phyloP scores from a whole-genome alignment of 2,888 invertebrate genomes.

The Argyra leucocephala region DNA sequence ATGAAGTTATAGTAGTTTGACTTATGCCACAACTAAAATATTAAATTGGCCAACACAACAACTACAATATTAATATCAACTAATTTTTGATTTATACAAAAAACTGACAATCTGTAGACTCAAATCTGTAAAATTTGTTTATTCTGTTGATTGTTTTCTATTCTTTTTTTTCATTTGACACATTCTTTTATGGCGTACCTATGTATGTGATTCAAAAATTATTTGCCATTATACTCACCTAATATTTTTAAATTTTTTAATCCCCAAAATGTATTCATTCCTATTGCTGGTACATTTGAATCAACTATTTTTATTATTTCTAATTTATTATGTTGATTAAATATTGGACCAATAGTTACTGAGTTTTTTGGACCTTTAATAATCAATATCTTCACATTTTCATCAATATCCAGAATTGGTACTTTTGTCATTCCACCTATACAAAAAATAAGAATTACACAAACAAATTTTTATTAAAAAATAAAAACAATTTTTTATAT shows the following conservation, averaged over 20 bases:
- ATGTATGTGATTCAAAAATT: too few relatives aligned
- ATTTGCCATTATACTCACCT: too few relatives aligned
- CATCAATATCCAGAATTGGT: constrained; percentile 56
- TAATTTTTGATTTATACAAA: too few relatives aligned
- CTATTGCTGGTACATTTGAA: constrained; percentile 67
- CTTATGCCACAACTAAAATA: too few relatives aligned
- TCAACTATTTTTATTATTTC: constrained; percentile 63
- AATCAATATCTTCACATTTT: constrained; percentile 54
- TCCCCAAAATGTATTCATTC: constrained; percentile 73
- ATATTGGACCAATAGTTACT: constrained; percentile 63
- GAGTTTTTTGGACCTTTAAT: constrained; percentile 59
- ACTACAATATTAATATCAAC: too few relatives aligned
- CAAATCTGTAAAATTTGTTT: too few relatives aligned
- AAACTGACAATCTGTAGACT: too few relatives aligned
- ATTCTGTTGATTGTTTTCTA: too few relatives aligned
- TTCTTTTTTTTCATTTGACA: too few relatives aligned
- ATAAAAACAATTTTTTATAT: constrained; percentile 17
- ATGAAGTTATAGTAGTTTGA: too few relatives aligned
- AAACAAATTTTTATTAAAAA: constrained; percentile 18
- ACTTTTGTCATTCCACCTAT: constrained; percentile 56
- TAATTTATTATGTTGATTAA: constrained; percentile 51
- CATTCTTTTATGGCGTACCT: too few relatives aligned
- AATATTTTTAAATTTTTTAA: constrained; percentile 50
- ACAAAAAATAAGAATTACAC: constrained; percentile 19
- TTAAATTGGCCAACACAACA: too few relatives aligned